phyloP scores from a whole-genome alignment of 2,797 vertebrate species.

The Muscicapa striata region DNA sequence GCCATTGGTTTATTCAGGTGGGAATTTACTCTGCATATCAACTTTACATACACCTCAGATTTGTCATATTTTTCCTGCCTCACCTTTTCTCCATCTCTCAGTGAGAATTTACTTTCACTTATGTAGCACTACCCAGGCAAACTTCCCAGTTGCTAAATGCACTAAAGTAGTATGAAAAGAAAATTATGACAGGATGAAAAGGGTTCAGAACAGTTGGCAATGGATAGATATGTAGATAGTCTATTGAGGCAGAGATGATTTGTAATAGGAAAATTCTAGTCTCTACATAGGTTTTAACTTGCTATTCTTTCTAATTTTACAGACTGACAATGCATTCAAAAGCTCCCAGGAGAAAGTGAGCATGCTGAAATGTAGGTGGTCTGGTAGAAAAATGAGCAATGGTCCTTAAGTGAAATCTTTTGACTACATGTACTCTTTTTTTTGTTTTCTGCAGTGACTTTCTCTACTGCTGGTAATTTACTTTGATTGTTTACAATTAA shows the following conservation, averaged over 20 bases:
- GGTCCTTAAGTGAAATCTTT: slow-evolving; percentile 61
- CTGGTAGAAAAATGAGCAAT: slow-evolving; percentile 30
- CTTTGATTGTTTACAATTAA: slow-evolving; percentile 69
- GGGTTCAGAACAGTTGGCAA: slow-evolving; percentile 43
- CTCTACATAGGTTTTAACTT: slow-evolving; percentile 17
- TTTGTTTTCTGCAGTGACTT: slow-evolving; percentile 47
- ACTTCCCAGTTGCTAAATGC: slow-evolving; percentile 19
- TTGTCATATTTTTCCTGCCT: background rate
- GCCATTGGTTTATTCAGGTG: slow-evolving; percentile 28
- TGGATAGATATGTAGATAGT: slow-evolving; percentile 22
- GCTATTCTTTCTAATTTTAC: slow-evolving; percentile 30
- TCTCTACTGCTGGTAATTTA: slow-evolving; percentile 51
- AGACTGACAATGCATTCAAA: slow-evolving; percentile 38
- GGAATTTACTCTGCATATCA: background rate
- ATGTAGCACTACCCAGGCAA: background rate
- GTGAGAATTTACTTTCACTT: slow-evolving; percentile 8
- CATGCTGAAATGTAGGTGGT: slow-evolving; percentile 30
- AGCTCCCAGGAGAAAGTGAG: slow-evolving; percentile 46
- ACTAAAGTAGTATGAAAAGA: background rate
- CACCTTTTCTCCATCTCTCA: background rate
- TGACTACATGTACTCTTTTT: slow-evolving; percentile 51
- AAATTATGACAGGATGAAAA: background rate
- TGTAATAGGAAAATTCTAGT: slow-evolving; percentile 29
- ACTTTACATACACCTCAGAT: background rate
- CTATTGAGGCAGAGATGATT: background rate